phyloP scores from a whole-genome alignment of 1,140 invertebrate genomes.

The Steinernema feltiae region DNA sequence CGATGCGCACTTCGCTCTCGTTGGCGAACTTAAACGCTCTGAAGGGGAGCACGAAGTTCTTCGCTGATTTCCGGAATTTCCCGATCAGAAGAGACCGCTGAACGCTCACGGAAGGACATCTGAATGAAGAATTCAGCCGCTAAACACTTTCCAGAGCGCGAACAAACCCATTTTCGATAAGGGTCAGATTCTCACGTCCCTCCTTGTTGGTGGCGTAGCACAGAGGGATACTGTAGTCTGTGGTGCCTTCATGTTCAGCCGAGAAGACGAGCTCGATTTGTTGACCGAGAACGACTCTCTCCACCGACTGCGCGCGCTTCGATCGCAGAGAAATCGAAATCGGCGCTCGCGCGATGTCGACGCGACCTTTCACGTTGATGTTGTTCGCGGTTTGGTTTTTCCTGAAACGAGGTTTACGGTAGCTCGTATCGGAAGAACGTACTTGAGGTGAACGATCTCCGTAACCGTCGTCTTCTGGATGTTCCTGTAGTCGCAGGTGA shows the following conservation, averaged over 20 bases:
- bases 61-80: background rate
- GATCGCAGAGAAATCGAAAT: background rate
- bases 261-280: background rate
- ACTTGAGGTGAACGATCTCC: background rate
- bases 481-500: background rate
- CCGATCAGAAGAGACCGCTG: background rate
- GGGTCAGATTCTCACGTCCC: background rate
- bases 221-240: background rate
- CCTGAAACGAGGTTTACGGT: background rate
- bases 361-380: background rate
- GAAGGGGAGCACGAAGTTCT: background rate
- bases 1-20: slow-evolving; percentile 3
- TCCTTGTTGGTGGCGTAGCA: background rate
- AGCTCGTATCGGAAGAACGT: background rate
- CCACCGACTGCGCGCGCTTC: background rate
- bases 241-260: background rate
- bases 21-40: background rate
- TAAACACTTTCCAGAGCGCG: background rate
- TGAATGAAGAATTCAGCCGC: background rate
- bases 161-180: background rate
- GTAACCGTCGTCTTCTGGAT: background rate
- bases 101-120: background rate
- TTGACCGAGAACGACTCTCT: background rate
- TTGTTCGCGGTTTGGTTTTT: background rate
- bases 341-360: background rate